Conservation (phyloP, 2,113 vertebrate genomes). For the Rallus limicola region DNA sequence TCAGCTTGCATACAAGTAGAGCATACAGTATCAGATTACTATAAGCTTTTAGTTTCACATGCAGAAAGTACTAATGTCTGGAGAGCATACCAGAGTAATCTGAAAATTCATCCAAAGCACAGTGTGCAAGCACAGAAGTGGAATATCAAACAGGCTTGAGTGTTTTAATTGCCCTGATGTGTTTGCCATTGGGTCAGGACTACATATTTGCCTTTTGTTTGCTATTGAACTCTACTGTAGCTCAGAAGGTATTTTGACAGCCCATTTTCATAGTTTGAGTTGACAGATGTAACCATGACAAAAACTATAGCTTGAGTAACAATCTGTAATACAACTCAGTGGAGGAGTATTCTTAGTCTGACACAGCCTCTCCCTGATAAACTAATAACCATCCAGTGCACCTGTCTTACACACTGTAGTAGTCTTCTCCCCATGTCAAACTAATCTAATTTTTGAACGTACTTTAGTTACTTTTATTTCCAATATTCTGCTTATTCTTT, state of each 20-base stretch:
- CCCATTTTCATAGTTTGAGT: not conserved
- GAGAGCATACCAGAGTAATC: constrained; percentile 20
- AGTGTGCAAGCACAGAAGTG: not conserved
- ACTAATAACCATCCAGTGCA: not conserved
- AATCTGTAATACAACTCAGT: not conserved
- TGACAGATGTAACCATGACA: not conserved
- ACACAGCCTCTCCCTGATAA: not conserved
- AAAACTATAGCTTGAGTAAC: not conserved
- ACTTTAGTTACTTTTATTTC: not conserved
- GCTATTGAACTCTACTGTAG: not conserved
- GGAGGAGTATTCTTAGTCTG: not conserved
- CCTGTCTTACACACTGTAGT: not conserved
- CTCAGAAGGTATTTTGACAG: not conserved
- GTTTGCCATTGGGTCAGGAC: constrained; percentile 18
- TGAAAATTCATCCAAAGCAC: constrained; percentile 13
- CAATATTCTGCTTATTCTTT: not conserved
- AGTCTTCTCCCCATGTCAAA: not conserved
- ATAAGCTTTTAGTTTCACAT: not conserved
- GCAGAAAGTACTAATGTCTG: not conserved
- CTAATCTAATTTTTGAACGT: not conserved
- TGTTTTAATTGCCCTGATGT: constrained; percentile 16
- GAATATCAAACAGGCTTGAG: constrained; percentile 15
- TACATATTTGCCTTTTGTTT: constrained; percentile 29
- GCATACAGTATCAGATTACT: not conserved
- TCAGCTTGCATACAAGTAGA: not conserved